These are phyloP conservation scores for Globia sparganii DNA, from an alignment of 2,888 invertebrate genomes.

Conservation along the genomic window DNA sequence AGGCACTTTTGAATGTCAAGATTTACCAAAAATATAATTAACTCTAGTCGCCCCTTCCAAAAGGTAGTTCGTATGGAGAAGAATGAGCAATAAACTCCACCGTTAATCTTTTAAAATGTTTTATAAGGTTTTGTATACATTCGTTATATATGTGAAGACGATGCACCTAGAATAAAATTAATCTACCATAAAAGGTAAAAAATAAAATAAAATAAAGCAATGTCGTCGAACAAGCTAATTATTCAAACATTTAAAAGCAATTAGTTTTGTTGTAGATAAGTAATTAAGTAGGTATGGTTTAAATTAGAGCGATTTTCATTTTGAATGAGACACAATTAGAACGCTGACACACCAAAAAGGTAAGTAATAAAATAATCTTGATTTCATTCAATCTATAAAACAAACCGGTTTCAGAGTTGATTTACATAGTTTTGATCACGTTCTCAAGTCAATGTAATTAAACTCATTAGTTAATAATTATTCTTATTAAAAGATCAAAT, in stretches of 20 bases:
- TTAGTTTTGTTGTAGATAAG: background rate
- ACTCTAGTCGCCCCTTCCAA: too few species aligned
- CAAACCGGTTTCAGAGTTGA: slow-evolving; percentile 24
- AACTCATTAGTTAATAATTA: slow-evolving; percentile 31
- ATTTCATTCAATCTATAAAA: slow-evolving; percentile 19
- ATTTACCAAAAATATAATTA: too few species aligned
- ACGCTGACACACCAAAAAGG: background rate
- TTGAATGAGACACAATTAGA: background rate
- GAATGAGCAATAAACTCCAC: too few species aligned
- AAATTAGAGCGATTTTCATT: slow-evolving; percentile 11
- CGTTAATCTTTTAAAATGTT: too few species aligned
- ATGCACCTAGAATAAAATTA: too few species aligned
- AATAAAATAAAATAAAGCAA: too few species aligned
- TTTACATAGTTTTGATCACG: slow-evolving; percentile 38
- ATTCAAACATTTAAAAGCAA: background rate
- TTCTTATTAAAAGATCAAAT: slow-evolving; percentile 28
- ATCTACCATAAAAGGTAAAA: too few species aligned
- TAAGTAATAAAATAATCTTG: slow-evolving; percentile 33
- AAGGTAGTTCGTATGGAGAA: too few species aligned
- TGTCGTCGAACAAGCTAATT: too few species aligned
- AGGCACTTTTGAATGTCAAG: too few species aligned
- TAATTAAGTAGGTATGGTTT: background rate
- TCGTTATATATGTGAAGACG: too few species aligned
- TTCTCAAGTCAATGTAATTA: slow-evolving; percentile 37
- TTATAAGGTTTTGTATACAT: too few species aligned